phyloP scores from a whole-genome alignment of 2,888 invertebrate genomes.

The Heliconius cydno region DNA sequence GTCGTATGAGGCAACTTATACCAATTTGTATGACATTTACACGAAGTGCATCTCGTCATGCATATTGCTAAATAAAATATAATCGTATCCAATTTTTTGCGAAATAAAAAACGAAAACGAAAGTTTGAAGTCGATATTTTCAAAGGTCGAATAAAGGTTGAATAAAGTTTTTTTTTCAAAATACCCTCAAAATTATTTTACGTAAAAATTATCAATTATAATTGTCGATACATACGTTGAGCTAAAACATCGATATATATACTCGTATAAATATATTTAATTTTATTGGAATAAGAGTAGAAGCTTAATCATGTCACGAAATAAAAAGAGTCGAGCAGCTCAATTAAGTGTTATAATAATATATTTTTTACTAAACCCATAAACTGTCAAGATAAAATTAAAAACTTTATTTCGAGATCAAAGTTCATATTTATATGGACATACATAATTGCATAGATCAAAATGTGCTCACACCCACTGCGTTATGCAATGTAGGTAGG shows the following conservation, averaged over 20 bases:
- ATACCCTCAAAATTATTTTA: not conserved
- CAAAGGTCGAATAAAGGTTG: not conserved
- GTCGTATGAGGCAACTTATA: slow-evolving; percentile 27
- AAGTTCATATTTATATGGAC: not conserved
- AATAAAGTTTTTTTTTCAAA: not conserved
- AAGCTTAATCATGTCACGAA: too few relatives aligned
- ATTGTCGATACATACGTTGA: too few relatives aligned
- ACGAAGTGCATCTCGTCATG: slow-evolving; percentile 31
- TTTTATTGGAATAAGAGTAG: not conserved
- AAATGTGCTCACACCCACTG: slow-evolving; percentile 38
- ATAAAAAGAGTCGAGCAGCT: not conserved
- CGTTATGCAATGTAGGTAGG: slow-evolving; percentile 52
- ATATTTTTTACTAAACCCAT: not conserved
- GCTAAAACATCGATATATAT: too few relatives aligned
- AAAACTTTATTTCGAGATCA: not conserved
- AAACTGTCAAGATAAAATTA: not conserved
- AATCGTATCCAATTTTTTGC: slow-evolving; percentile 8
- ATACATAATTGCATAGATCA: slow-evolving; percentile 24
- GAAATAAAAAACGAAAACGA: slow-evolving; percentile 2
- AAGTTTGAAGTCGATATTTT: not conserved
- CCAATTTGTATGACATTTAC: slow-evolving; percentile 33
- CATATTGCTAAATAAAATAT: slow-evolving; percentile 14
- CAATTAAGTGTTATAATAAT: not conserved
- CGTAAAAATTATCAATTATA: not conserved
- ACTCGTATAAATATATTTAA: not conserved